These are phyloP conservation scores for Boleophthalmus pectinirostris DNA, from an alignment of 2,113 vertebrate species.

Conservation along the genomic window DNA sequence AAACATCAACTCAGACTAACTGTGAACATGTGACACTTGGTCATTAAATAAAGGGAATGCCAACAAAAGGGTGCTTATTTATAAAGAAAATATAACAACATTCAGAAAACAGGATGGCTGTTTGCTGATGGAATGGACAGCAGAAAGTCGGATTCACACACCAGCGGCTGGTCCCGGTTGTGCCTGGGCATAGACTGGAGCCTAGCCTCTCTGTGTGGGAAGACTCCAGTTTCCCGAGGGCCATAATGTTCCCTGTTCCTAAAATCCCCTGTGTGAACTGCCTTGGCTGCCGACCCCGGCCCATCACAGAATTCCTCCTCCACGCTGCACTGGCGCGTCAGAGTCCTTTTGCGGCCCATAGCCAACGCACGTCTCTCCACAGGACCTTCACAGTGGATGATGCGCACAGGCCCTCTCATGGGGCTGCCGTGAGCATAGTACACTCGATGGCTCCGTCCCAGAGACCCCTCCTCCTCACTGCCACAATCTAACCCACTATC, in stretches of 20 bases:
- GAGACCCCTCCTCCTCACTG: constrained; percentile 89
- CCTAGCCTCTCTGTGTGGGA: constrained; percentile 78
- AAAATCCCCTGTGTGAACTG: constrained; percentile 68
- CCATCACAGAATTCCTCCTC: constrained; percentile 87
- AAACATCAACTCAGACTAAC: constrained; percentile 64
- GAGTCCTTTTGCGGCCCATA: constrained; percentile 84
- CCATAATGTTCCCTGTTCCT: constrained; percentile 69
- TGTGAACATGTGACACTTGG: constrained; percentile 68
- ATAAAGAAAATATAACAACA: constrained; percentile 63
- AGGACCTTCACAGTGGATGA: constrained; percentile 79
- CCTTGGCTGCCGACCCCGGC: constrained; percentile 51
- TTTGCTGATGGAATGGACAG: constrained; percentile 82
- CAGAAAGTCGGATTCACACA: constrained; percentile 88
- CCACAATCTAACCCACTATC: constrained; percentile 98
- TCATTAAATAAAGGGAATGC: constrained; percentile 46
- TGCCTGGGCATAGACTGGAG: constrained; percentile 79
- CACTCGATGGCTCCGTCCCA: constrained; percentile 67
- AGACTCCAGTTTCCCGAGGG: constrained; percentile 57
- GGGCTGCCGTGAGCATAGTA: constrained; percentile 61
- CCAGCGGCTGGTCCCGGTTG: constrained; percentile 85
- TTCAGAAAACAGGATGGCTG: constrained; percentile 71
- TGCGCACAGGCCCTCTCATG: constrained; percentile 66
- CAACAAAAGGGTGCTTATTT: constrained; percentile 58
- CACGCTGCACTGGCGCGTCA: constrained; percentile 89
- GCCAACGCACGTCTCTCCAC: constrained; percentile 74